A percentile compares a stretch with the other conserved stretches of the same genome.
These are phyloP conservation scores for Bolinopsis microptera DNA, from an alignment of 37 sponge, comb jelly and placozoan genomes.

Conservation along the genomic window DNA sequence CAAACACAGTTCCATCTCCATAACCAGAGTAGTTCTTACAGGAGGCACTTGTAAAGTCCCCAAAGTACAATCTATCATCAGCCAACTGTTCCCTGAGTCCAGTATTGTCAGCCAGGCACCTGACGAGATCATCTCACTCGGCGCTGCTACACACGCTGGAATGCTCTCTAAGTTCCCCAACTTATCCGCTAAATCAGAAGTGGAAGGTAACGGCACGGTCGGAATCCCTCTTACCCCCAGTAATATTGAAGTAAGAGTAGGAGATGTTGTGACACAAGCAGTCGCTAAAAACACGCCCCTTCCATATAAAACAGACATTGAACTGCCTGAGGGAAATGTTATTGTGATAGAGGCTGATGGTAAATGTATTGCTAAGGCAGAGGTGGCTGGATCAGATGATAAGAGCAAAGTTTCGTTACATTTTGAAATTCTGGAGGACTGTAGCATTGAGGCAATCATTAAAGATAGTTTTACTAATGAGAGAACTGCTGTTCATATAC, in stretches of 20 bases:
- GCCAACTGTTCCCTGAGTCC: neutral
- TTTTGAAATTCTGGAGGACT: slow-evolving; percentile 7
- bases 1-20: neutral
- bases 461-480: slow-evolving; percentile 14
- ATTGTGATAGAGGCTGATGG: neutral
- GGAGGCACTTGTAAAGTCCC: neutral
- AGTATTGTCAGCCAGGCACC: neutral
- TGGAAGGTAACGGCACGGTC: neutral
- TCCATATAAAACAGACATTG: neutral
- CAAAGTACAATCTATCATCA: slow-evolving; percentile 5
- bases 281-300: neutral
- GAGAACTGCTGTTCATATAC: slow-evolving; percentile 15
- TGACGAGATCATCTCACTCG: neutral
- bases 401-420: neutral
- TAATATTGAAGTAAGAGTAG: neutral
- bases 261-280: neutral
- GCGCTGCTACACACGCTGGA: neutral
- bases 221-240: neutral
- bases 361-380: neutral
- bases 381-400: neutral
- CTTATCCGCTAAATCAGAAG: neutral
- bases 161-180: neutral
- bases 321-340: neutral
- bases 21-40: neutral
- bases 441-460: neutral